phyloP scores from a whole-genome alignment of 2,113 vertebrate species.

The Tangachromis dhanisi region DNA sequence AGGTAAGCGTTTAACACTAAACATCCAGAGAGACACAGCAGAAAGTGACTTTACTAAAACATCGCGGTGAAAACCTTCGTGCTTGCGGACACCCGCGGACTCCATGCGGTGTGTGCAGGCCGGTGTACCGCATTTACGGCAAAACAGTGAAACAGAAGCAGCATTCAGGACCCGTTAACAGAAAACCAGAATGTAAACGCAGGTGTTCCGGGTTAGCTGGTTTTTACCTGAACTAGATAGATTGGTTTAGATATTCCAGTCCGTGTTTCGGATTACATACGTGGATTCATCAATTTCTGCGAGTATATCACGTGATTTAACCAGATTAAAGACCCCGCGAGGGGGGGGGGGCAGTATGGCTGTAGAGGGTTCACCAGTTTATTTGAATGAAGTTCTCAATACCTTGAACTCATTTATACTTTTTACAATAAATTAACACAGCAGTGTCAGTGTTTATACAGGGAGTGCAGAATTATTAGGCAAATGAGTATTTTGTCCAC shows the following conservation, averaged over 20 bases:
- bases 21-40: fast-evolving
- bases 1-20: not conserved
- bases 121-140: fast-evolving
- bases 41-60: not conserved
- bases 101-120: not conserved
- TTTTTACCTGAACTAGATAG: not conserved
- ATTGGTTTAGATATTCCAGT: fast-evolving
- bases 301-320: not conserved
- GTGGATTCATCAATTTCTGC: fast-evolving
- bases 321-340: not conserved
- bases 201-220: fast-evolving
- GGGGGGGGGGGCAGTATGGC: not conserved
- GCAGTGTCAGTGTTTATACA: not conserved
- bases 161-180: not conserved
- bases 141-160: not conserved
- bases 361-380: fast-evolving
- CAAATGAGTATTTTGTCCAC: too few relatives aligned
- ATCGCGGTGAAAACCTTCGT: not conserved
- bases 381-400: not conserved
- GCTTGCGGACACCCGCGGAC: not conserved
- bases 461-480: too few relatives aligned
- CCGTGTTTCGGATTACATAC: fast-evolving
- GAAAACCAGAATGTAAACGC: not conserved
- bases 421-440: fast-evolving
- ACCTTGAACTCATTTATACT: fast-evolving